Percentiles rank a stretch among this genome's conserved stretches.
Evolutionary conservation across 2,797 vertebrate genomes (phyloP).

Genomic region (Parauchenoglanis ngamensis): DNA sequence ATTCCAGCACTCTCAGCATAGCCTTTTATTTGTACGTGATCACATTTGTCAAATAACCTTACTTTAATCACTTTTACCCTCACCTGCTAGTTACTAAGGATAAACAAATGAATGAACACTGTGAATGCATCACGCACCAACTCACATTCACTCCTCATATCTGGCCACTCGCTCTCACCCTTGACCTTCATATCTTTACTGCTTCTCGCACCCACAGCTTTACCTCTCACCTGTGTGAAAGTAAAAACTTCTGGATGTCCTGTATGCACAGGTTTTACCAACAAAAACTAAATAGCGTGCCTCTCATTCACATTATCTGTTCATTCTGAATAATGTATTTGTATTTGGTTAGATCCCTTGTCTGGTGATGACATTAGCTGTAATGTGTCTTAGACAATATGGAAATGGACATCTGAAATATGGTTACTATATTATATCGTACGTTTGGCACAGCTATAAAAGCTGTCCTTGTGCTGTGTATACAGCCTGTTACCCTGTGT

Average conservation of each 20-base stretch:
- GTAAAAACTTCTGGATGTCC: neutral
- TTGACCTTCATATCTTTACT: neutral
- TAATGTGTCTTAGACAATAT: neutral
- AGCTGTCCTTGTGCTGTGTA: neutral
- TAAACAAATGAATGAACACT: neutral
- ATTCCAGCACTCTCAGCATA: neutral
- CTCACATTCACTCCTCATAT: neutral
- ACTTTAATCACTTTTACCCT: neutral
- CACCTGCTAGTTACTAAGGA: neutral
- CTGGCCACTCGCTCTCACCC: neutral
- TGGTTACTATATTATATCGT: neutral
- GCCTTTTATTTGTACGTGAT: neutral
- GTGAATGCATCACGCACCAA: neutral
- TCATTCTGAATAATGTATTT: neutral
- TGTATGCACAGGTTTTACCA: neutral
- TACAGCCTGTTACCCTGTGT: neutral
- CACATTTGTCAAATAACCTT: neutral
- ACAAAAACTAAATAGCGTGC: neutral
- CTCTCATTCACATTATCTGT: neutral
- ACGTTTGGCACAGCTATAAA: neutral
- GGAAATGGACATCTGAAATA: neutral
- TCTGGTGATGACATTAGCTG: neutral
- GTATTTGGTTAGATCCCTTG: neutral
- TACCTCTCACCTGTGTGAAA: too few species aligned
- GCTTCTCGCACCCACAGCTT: neutral